Conservation (phyloP, 2,888 invertebrate species). For the Drosophila testacea region DNA sequence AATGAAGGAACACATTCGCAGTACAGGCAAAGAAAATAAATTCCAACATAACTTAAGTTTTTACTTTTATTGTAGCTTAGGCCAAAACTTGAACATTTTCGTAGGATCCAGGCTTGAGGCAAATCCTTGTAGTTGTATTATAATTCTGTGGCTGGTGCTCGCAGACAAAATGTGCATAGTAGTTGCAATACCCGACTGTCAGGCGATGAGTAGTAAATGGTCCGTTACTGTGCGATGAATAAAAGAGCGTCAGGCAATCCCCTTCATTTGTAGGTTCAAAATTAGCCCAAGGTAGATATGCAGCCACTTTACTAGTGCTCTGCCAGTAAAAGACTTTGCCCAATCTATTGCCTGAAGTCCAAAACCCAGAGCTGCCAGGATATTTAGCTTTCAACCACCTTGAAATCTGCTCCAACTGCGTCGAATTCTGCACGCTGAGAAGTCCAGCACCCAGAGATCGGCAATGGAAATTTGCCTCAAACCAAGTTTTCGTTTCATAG, state of each 20-base stretch:
- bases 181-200: background rate
- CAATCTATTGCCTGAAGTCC: conserved; percentile 60
- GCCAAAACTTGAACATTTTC: no score
- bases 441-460: conserved; percentile 39
- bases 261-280: conserved; percentile 35
- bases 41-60: no score
- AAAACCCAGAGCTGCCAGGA: conserved; percentile 13
- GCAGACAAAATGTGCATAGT: background rate
- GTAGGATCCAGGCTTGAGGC: no score
- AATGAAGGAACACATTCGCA: no score
- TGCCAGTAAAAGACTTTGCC: conserved; percentile 57
- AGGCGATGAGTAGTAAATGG: conserved; percentile 13
- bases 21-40: no score
- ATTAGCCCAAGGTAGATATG: conserved; percentile 46
- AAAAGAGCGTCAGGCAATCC: conserved; percentile 17
- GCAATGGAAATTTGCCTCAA: conserved; percentile 60
- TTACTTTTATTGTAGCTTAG: no score
- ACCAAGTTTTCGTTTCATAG: conserved; percentile 24
- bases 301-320: conserved; percentile 40
- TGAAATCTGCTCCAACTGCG: conserved; percentile 34
- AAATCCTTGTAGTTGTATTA: no score
- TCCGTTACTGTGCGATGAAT: background rate
- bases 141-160: no score
- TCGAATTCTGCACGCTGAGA: conserved; percentile 48
- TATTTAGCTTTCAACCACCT: conserved; percentile 31